Base-by-base conservation (phyloP, 2,888 invertebrate species). In the Amblyteles armatorius region DNA sequence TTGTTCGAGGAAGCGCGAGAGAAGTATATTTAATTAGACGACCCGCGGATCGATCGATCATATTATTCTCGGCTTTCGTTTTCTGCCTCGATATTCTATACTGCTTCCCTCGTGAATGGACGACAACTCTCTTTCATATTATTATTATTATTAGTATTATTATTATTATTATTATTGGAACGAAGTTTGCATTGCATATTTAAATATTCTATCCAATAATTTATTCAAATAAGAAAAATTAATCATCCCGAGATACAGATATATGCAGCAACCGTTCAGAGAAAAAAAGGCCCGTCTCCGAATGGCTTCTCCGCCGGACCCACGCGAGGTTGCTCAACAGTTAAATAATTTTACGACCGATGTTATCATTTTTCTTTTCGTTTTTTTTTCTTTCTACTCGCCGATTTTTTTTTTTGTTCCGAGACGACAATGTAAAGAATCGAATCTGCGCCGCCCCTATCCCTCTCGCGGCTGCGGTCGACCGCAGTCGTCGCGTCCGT, bases 401-500 rank as follows among this genome's bases (percentile, higher is more conserved):
- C 26, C 16, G 1, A 33, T 63, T 3, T 63, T 63, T 63, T 33
- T 36, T 67, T 40, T 19, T 40, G 4, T 63, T 16, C 7, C 6
- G 63, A 26, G 29, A 63, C 63, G 29, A 63, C 63, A 63, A 63
- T 63, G 63, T 26, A 69, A 26, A 78, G 68, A 55, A 57, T 52
- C 68, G 33, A 50, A 55, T 50, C 67, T 44, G 13, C 68, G 52
- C 36, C 50, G 50, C 33, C 67, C 68, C 36, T 33, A 48, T 65
- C 36, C 50, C 60, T 44, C 33, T 16, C 63, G 52, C 19, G 63
- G 63, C 16, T 29, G 57, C 26, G 57, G 26, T 19, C 63, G 63
- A 63, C 78, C 50, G 76, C 81, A 76, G 73, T 60, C 60, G 65
- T 44, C 52, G 72, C 29, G 44, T 40, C 63, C 86, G 88, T 92